Evolutionary conservation across 1,140 invertebrate genomes (phyloP), one percentile per base, ranked within the genome.

Genomic region (Drosophila pallidifrons): DNA sequence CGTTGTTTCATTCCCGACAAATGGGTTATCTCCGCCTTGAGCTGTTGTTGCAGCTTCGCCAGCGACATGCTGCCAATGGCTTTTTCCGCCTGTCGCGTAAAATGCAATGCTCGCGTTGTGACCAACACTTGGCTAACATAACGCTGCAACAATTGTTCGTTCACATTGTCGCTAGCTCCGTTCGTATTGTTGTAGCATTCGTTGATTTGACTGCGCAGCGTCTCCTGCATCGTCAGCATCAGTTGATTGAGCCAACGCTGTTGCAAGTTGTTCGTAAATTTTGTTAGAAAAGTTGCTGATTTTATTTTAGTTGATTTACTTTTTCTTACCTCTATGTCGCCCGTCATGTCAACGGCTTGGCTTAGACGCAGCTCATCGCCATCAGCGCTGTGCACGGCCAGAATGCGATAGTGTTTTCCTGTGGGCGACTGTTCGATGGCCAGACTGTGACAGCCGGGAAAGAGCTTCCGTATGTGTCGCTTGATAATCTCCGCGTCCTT

Each of bases 391-490:
- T 96, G 94, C 92, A 98, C 96, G 2, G 96, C 94, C 1, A 95
- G 91, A 67, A 98, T 98, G 43, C 63, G 70, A 52, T 95, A 94
- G 46, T 80, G 82, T 11, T 57, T 58, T 15, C 38, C 73, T 16
- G 52, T 51, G 4, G 45, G 10, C 3, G 57, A n/a, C 28, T 95
- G 93, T 73, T 95, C 94, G 10, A 96, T 80, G 80, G 70, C 73
- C 5, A 98, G 96, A 60, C 92, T 95, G 82, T 96, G 94, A 63
- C 99, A 97, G 2, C 99, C 99, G 64, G 97, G 96, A 93, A 99
- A 99, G 11, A 99, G 93, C 93, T 99, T 99, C 82, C 98, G 98
- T 76, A 99, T 93, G 93, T 99, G 98, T 0, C 96, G 94, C 92
- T 99, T 97, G 88, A 99, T 96, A 0, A 99, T 96, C 58, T 95